Evolutionary conservation across 2,797 vertebrate genomes (phyloP).

Genomic region (Microhierax caerulescens): DNA sequence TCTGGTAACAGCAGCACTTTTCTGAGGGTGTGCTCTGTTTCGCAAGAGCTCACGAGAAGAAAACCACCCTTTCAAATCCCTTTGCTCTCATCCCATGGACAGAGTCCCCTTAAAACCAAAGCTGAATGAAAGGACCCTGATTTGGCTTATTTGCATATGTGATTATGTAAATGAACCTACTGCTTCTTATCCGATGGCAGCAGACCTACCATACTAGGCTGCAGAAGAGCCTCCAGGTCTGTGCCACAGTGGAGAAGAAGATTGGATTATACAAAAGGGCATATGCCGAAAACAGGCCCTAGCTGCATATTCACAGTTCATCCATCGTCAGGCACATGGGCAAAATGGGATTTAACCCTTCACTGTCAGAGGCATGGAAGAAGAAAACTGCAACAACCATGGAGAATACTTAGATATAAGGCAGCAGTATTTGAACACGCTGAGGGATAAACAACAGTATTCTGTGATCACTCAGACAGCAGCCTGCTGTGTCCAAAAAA

Average conservation of each 20-base stretch:
- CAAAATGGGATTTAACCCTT: slow-evolving; percentile 20
- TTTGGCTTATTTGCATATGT: slow-evolving; percentile 35
- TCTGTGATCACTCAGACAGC: not conserved
- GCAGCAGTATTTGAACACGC: not conserved
- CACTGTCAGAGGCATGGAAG: not conserved
- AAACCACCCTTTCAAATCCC: not conserved
- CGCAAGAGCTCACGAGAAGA: not conserved
- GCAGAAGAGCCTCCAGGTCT: slow-evolving; percentile 56
- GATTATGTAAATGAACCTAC: slow-evolving; percentile 58
- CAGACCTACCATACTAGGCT: slow-evolving; percentile 27
- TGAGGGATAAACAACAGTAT: not conserved
- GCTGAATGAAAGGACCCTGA: not conserved
- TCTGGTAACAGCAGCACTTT: not conserved
- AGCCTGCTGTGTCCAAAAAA: not conserved
- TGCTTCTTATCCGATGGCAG: slow-evolving; percentile 47
- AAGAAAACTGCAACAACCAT: not conserved
- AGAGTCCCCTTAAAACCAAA: slow-evolving; percentile 27
- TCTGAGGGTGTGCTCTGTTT: not conserved
- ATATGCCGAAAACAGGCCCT: slow-evolving; percentile 16
- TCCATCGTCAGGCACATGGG: not conserved
- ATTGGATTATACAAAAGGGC: slow-evolving; percentile 50
- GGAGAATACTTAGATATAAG: not conserved
- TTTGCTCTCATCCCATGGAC: not conserved
- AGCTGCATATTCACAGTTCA: slow-evolving; percentile 29
- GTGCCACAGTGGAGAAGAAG: slow-evolving; percentile 22